These are phyloP conservation scores for Melangyna quadrimaculata DNA, from an alignment of 2,888 invertebrate species.

Conservation along the genomic window DNA sequence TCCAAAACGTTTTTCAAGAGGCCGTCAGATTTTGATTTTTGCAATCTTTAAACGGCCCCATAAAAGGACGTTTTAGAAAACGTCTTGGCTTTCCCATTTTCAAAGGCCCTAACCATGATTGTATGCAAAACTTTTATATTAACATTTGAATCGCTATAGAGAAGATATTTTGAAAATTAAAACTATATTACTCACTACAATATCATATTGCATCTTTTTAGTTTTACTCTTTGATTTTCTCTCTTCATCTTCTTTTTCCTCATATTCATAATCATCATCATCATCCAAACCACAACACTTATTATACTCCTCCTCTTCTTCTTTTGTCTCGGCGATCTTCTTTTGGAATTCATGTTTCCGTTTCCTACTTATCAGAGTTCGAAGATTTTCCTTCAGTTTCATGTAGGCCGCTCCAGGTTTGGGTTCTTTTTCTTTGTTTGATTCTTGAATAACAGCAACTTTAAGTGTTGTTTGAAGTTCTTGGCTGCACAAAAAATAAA, in stretches of 20 bases:
- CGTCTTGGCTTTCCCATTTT: no score
- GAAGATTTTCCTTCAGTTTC: slow-evolving; percentile 87
- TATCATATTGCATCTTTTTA: slow-evolving; percentile 63
- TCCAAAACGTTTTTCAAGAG: no score
- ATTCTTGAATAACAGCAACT: slow-evolving; percentile 75
- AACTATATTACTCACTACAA: slow-evolving; percentile 62
- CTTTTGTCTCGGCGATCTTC: slow-evolving; percentile 77
- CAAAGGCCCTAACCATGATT: no score
- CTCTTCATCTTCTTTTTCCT: slow-evolving; percentile 78
- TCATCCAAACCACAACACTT: slow-evolving; percentile 76
- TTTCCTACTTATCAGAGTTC: slow-evolving; percentile 87
- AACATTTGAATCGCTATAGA: no score
- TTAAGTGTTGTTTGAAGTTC: slow-evolving; percentile 78
- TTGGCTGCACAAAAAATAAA: slow-evolving; percentile 77
- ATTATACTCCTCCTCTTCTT: slow-evolving; percentile 81
- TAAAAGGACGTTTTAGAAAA: no score
- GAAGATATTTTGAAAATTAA: no score
- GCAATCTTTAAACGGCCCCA: no score
- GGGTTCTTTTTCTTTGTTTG: slow-evolving; percentile 77
- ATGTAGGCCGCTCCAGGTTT: slow-evolving; percentile 88
- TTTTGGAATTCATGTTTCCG: slow-evolving; percentile 86
- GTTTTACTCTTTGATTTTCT: slow-evolving; percentile 74
- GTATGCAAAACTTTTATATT: no score
- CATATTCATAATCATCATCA: slow-evolving; percentile 75
- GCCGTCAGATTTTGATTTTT: no score